Base-by-base conservation (phyloP, 2,797 vertebrate genomes). In the Sebastes kiyomatsui region DNA sequence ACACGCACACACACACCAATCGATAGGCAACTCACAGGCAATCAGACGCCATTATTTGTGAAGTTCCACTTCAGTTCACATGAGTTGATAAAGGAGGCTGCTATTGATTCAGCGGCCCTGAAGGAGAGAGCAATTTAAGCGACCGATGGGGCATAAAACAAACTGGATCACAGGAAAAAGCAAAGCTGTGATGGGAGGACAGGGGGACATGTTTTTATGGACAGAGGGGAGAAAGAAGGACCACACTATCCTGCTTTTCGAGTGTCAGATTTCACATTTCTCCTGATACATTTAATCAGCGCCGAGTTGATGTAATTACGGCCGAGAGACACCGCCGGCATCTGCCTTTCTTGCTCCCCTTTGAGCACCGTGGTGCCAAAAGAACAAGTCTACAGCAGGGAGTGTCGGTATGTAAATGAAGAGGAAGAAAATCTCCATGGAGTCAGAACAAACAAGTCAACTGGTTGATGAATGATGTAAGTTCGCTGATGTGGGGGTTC, bases 51-150 rank as follows among this genome's bases (percentile, higher is more conserved):
- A 97, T 97, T 97, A 97, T 97, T 96, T 94, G 96, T 91, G 94
- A 96, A 96, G 96, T 97, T 97, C 96, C 96, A 96, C 97, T 97
- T 95, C 96, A 96, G 96, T 97, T 97, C 96, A 96, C 97, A 95
- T 95, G 95, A 93, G 94, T 95, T 94, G 92, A 86, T 92, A 96
- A 96, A 95, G 96, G 93, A 94, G 95, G 94, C 93, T 89, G 93
- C 94, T 96, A 97, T 97, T 95, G 97, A 98, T 97, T 96, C 94
- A 93, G 89, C 82, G 69, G 92, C 91, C 93, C 92, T 96, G 93
- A 95, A 95, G 93, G 94, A 96, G 95, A 95, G 95, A 95, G 93
- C 94, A 95, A 96, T 96, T 96, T 95, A 96, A 95, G 93, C 92
- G 91, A 94, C 95, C 95, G 96, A 96, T 81, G 90, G 95, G 94